Evolutionary conservation across 2,113 vertebrate species (phyloP), one percentile per base, ranked within the genome.

Genomic region (Sinocyclocheilus anshuiensis): DNA sequence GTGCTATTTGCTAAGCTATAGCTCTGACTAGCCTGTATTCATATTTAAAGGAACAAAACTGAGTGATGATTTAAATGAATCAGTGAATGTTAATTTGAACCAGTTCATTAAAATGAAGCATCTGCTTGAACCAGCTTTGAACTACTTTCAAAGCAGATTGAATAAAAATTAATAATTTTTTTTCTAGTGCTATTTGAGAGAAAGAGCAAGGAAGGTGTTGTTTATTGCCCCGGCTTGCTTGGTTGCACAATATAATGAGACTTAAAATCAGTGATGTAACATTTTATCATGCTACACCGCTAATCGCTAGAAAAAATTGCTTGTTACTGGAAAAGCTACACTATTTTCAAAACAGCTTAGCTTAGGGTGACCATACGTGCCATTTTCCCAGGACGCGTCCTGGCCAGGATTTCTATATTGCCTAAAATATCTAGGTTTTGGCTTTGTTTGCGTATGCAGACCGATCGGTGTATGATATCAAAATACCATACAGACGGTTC

Each of bases 181-280:
- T 72, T 39, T 72, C 7, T 4, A 20, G 33, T 3, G 16, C 33
- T 39, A 16, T 20, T 15, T 29, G 2, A 69, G 7, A 24, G 59
- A 33, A 33, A 18, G 65, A 36, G 16, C 29, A 8, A 3, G 67
- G 16, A 42, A 33, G 12, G 20, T 45, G 71, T 45, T 74, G 36
- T 74, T 74, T 71, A 71, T 71, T 71, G 67, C 67, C 16, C 36
- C 36, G n/a, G 36, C 20, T 74, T 74, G 71, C 71, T 45, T 72
- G 18, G 69, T 72, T 42, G 33, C 69, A 22, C 36, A 18, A 45
- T n/a, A 22, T 45, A 74, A 74, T 74, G 20, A 42, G 71, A 4
- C 36, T 42, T 74, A n/a, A n/a, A 74, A 74, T 74, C 20, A 74
- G 36, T 18, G 71, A 74, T 74, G 36, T n/a, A 13, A 42, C 71